These are phyloP conservation scores for Mionectes macconnelli DNA, from an alignment of 2,113 vertebrate genomes.

Conservation along the genomic window DNA sequence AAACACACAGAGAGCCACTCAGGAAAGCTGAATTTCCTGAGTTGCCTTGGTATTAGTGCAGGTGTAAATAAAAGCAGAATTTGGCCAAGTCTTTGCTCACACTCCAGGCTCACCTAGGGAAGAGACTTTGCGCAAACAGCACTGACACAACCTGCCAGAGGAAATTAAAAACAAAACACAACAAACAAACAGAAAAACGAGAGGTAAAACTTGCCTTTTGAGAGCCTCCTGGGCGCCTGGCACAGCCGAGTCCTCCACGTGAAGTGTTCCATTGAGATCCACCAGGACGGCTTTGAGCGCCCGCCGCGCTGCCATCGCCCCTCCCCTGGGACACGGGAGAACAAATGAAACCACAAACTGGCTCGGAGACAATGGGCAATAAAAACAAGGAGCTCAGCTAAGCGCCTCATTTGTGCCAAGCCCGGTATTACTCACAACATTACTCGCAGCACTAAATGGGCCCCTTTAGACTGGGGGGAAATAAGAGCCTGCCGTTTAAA, in stretches of 20 bases:
- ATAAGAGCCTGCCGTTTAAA: neutral
- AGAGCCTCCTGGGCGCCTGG: slow-evolving; percentile 92
- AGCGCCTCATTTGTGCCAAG: slow-evolving; percentile 1
- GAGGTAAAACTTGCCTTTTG: slow-evolving; percentile 76
- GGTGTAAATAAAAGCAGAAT: neutral
- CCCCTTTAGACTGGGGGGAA: neutral
- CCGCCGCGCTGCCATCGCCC: slow-evolving; percentile 82
- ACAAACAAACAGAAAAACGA: neutral
- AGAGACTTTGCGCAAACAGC: neutral
- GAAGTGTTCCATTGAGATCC: slow-evolving; percentile 94
- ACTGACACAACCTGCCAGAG: neutral
- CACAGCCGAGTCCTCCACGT: slow-evolving; percentile 90
- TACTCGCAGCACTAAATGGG: neutral
- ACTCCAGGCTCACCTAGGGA: neutral
- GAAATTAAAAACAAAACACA: neutral
- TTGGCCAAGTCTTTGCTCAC: rapidly evolving
- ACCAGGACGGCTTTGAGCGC: slow-evolving; percentile 90
- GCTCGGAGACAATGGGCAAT: slow-evolving; percentile 67
- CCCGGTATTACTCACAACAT: neutral
- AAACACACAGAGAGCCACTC: neutral
- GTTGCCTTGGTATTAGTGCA: neutral
- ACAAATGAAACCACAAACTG: slow-evolving; percentile 42
- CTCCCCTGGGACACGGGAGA: slow-evolving; percentile 24
- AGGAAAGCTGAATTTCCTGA: neutral
- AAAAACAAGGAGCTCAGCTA: slow-evolving; percentile 55